phyloP scores from a whole-genome alignment of 2,113 vertebrate species.

The Cichladusa arquata region DNA sequence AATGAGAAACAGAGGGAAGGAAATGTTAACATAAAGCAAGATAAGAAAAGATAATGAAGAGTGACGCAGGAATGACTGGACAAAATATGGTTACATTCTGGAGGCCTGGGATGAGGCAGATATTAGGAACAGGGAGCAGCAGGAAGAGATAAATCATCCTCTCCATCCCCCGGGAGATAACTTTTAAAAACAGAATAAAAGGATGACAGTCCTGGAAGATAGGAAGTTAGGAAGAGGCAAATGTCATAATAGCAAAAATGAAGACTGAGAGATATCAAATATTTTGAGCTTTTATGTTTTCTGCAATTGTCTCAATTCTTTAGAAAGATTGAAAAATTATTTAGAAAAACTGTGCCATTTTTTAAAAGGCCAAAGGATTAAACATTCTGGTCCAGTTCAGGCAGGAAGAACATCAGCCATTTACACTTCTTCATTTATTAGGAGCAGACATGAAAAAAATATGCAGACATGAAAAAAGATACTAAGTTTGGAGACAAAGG shows the following conservation, averaged over 20 bases:
- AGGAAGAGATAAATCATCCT: constrained; percentile 50
- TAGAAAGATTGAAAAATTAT: not conserved
- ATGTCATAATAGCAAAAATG: not conserved
- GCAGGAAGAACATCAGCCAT: not conserved
- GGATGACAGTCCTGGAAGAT: not conserved
- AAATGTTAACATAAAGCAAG: constrained; percentile 24
- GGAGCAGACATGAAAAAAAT: not conserved
- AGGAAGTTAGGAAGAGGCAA: not conserved
- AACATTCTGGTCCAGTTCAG: not conserved
- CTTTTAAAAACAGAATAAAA: constrained; percentile 6
- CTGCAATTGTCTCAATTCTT: not conserved
- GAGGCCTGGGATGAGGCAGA: not conserved
- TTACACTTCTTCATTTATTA: not conserved
- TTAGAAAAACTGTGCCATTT: not conserved
- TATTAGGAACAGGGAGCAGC: not conserved
- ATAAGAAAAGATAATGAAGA: constrained; percentile 4
- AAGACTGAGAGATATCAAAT: not conserved
- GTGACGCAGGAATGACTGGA: not conserved
- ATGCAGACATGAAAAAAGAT: not conserved
- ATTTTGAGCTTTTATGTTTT: not conserved
- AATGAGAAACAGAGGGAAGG: not conserved
- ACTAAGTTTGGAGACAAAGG: not conserved
- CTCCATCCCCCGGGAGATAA: not conserved
- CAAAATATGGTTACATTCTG: not conserved
- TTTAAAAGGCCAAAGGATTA: not conserved